A percentile compares a stretch with the other conserved stretches of the same genome.
These are phyloP conservation scores for Burhinus oedicnemus DNA, from an alignment of 2,113 vertebrate species.

Conservation along the genomic window DNA sequence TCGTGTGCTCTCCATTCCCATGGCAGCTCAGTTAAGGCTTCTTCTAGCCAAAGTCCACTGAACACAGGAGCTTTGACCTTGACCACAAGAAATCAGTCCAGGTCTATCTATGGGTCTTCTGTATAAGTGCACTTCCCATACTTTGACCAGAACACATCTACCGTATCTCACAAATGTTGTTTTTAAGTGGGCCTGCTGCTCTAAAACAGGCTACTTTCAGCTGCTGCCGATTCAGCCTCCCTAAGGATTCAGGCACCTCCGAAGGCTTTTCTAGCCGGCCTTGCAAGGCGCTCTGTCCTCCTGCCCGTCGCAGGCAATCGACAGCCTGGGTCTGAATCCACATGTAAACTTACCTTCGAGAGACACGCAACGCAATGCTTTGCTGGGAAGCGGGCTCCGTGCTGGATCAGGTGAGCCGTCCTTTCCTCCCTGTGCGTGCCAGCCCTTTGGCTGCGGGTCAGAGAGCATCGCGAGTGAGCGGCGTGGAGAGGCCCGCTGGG, in stretches of 20 bases:
- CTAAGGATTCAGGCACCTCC: not conserved
- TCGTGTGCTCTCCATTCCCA: not conserved
- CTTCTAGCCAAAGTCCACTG: not conserved
- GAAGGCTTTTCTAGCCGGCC: not conserved
- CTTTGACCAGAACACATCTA: not conserved
- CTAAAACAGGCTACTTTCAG: not conserved
- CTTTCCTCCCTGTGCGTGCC: fast-evolving
- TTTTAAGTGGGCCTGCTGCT: not conserved
- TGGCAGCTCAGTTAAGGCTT: not conserved
- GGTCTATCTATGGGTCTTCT: not conserved
- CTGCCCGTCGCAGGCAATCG: not conserved
- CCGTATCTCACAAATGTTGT: fast-evolving
- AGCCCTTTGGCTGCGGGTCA: fast-evolving
- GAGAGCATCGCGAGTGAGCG: fast-evolving
- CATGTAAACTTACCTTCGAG: fast-evolving
- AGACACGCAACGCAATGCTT: fast-evolving
- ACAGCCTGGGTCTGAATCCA: not conserved
- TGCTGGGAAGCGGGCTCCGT: fast-evolving
- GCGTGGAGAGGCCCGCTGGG: fast-evolving
- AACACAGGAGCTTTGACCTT: not conserved
- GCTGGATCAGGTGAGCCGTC: fast-evolving
- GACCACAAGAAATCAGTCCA: not conserved
- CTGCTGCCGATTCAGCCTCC: not conserved
- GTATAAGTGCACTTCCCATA: not conserved
- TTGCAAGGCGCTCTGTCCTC: not conserved